A percentile compares a stretch with the other conserved stretches of the same genome.
phyloP scores from a whole-genome alignment of 1,140 invertebrate species.

The Andricus grossulariae region DNA sequence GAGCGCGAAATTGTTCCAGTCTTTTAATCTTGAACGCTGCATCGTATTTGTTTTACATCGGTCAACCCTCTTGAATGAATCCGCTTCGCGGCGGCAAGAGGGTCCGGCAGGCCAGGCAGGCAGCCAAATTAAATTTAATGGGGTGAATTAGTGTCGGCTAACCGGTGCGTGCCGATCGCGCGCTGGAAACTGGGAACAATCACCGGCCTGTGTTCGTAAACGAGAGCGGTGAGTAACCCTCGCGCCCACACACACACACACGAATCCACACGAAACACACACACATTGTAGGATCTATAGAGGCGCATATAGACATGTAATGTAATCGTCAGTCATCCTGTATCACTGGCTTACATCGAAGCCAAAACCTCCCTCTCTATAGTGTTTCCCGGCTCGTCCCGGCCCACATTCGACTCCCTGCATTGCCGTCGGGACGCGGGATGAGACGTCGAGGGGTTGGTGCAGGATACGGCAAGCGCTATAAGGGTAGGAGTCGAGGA shows the following conservation, averaged over 20 bases:
- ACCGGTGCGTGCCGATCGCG: slow-evolving; percentile 38
- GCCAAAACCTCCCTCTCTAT: slow-evolving; percentile 32
- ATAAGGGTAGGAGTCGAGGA: slow-evolving; percentile 66
- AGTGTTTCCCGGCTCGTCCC: slow-evolving; percentile 35
- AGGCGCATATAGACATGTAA: slow-evolving; percentile 54
- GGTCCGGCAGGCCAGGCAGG: slow-evolving; percentile 33
- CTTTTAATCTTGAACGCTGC: no score
- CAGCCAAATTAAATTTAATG: slow-evolving; percentile 68
- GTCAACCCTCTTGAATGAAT: slow-evolving; percentile 44
- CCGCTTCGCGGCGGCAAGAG: slow-evolving; percentile 35
- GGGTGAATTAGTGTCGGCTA: slow-evolving; percentile 62
- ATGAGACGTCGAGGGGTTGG: slow-evolving; percentile 51
- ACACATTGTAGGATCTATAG: background rate
- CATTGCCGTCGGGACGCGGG: slow-evolving; percentile 55
- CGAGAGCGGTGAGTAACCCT: background rate
- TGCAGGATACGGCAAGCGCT: slow-evolving; percentile 54
- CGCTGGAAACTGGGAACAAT: slow-evolving; percentile 52
- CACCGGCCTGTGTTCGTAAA: slow-evolving; percentile 28
- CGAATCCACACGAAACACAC: no score
- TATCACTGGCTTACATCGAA: slow-evolving; percentile 54
- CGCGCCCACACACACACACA: slow-evolving; percentile 5
- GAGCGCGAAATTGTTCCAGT: background rate
- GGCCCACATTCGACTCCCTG: slow-evolving; percentile 40
- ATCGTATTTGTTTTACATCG: slow-evolving; percentile 33
- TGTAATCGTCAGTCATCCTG: slow-evolving; percentile 63